Conservation (phyloP, 2,797 vertebrate genomes). For the Parauchenoglanis punctatus region DNA sequence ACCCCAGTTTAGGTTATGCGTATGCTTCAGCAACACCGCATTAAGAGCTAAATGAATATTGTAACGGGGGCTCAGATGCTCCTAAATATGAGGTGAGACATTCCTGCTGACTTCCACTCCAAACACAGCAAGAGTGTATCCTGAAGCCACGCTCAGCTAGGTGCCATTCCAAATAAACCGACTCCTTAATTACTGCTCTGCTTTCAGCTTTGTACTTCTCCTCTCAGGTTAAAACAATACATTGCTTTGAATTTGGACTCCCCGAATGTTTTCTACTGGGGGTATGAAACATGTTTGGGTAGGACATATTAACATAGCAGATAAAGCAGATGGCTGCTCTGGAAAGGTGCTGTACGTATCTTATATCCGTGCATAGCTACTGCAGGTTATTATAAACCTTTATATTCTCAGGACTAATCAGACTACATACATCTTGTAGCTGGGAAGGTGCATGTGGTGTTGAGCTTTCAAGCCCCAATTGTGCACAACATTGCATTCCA, state of each 20-base stretch:
- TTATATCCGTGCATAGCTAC: not conserved
- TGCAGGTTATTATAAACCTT: not conserved
- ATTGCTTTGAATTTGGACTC: conserved; percentile 21
- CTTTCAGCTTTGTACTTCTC: conserved; percentile 11
- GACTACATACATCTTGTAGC: no score
- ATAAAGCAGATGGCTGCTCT: not conserved
- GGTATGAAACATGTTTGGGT: not conserved
- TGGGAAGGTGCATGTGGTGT: not conserved
- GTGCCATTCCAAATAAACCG: conserved; percentile 54
- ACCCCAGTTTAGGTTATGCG: not conserved
- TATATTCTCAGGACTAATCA: not conserved
- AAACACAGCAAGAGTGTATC: conserved; percentile 40
- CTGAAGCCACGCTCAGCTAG: conserved; percentile 32
- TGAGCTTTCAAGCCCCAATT: not conserved
- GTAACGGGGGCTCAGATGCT: conserved; percentile 46
- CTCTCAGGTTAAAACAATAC: conserved; percentile 49
- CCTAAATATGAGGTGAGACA: conserved; percentile 53
- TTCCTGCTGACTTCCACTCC: conserved; percentile 44
- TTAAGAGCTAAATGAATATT: conserved; percentile 38
- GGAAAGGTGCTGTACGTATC: not conserved
- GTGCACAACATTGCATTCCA: not conserved
- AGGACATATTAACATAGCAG: not conserved
- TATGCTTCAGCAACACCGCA: not conserved
- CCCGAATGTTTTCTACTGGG: not conserved
- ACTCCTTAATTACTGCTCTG: conserved; percentile 42